Percentiles rank a stretch among this genome's conserved stretches.
These are phyloP conservation scores for Promerops cafer DNA, from an alignment of 2,113 vertebrate species.

Conservation along the genomic window DNA sequence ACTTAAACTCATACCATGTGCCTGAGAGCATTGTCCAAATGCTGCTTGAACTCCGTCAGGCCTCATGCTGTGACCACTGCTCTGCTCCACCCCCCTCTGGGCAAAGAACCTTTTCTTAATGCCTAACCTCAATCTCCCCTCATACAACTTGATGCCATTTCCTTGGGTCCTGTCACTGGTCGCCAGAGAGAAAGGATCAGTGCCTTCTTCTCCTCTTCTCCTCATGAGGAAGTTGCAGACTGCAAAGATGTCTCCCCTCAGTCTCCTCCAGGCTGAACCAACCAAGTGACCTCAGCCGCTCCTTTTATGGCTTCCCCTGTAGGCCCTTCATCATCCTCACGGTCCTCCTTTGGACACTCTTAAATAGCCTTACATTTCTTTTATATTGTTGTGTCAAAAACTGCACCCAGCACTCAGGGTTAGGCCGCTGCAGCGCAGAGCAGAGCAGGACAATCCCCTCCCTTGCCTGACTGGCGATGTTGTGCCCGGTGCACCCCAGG, in stretches of 20 bases:
- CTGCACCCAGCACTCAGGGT: fast-evolving
- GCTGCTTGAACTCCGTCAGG: background rate
- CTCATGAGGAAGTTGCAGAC: background rate
- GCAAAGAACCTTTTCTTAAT: background rate
- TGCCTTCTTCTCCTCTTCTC: too few species aligned
- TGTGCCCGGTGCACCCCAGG: background rate
- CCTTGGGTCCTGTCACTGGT: background rate
- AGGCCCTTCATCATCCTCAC: background rate
- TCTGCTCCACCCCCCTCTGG: background rate
- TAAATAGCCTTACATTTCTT: background rate
- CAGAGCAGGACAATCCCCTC: background rate
- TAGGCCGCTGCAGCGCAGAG: background rate
- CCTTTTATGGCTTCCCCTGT: background rate
- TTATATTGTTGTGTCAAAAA: background rate
- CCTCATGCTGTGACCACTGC: background rate
- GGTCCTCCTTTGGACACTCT: background rate
- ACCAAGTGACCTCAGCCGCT: background rate
- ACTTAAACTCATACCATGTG: background rate
- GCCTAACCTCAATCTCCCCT: background rate
- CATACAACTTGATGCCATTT: background rate
- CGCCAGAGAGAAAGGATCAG: background rate
- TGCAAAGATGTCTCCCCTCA: background rate
- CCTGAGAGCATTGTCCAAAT: background rate
- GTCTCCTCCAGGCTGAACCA: background rate
- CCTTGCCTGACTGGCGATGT: fast-evolving